phyloP scores from a whole-genome alignment of 2,888 invertebrate species.

The Drosophila prostipennis region DNA sequence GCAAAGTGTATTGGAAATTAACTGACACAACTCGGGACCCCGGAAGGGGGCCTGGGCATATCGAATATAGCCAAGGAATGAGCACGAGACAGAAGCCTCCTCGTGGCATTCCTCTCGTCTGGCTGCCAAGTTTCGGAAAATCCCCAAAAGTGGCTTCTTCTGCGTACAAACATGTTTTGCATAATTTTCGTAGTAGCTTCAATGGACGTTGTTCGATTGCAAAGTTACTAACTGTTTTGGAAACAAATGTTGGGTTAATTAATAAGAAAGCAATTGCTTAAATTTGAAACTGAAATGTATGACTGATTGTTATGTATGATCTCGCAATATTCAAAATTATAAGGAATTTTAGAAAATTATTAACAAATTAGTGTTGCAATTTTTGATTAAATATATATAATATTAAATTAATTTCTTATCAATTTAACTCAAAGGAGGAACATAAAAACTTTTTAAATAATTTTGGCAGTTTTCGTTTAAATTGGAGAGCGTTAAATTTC shows the following conservation, averaged over 20 bases:
- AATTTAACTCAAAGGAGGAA: no score
- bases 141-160: conserved; percentile 14
- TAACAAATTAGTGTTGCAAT: no score
- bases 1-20: conserved; percentile 41
- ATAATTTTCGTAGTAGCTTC: neutral
- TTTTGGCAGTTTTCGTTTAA: neutral
- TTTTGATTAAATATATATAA: no score
- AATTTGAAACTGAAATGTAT: no score
- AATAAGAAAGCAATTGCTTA: neutral
- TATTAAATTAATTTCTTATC: no score
- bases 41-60: conserved; percentile 7
- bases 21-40: conserved; percentile 26
- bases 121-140: conserved; percentile 29
- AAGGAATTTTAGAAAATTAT: no score
- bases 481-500: neutral
- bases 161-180: neutral
- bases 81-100: conserved; percentile 24
- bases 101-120: conserved; percentile 7
- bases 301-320: no score
- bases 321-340: no score
- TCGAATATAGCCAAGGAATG: conserved; percentile 3
- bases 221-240: neutral
- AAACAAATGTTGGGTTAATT: neutral
- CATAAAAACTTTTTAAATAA: neutral
- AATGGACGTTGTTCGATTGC: neutral